These are phyloP conservation scores for Syngnathus floridae DNA, from an alignment of 2,113 vertebrate species.

Conservation along the genomic window DNA sequence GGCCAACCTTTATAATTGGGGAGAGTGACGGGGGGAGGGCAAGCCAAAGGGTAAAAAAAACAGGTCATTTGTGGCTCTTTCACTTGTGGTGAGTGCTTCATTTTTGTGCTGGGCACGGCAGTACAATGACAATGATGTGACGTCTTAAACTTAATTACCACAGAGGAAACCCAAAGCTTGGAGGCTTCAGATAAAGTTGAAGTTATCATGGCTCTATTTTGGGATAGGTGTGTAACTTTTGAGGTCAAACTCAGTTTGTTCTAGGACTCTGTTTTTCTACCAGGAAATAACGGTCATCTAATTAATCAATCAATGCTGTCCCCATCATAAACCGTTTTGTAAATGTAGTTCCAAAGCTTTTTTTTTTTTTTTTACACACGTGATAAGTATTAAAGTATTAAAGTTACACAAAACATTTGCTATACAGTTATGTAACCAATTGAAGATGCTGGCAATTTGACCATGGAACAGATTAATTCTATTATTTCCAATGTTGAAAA, in stretches of 20 bases:
- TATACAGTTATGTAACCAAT: too few species aligned
- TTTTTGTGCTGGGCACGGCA: neutral
- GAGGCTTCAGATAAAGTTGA: neutral
- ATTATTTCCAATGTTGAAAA: too few species aligned
- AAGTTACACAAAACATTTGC: too few species aligned
- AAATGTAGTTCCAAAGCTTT: too few species aligned
- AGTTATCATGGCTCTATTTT: neutral
- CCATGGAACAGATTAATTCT: too few species aligned
- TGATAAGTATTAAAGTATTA: too few species aligned
- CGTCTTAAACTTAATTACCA: neutral
- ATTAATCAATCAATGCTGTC: neutral
- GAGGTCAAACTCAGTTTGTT: neutral
- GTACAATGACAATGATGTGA: neutral
- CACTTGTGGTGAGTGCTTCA: neutral
- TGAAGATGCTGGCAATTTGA: too few species aligned
- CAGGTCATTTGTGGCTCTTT: neutral
- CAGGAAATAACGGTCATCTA: neutral
- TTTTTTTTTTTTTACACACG: too few species aligned
- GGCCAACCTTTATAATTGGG: conserved; percentile 5
- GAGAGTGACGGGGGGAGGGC: conserved; percentile 5
- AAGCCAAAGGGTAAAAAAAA: neutral
- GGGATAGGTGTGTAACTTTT: neutral
- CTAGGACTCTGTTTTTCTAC: neutral
- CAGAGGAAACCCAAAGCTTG: neutral
- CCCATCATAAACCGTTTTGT: too few species aligned